phyloP scores from a whole-genome alignment of 2,797 vertebrate species.

The Rhinatrema bivittatum region DNA sequence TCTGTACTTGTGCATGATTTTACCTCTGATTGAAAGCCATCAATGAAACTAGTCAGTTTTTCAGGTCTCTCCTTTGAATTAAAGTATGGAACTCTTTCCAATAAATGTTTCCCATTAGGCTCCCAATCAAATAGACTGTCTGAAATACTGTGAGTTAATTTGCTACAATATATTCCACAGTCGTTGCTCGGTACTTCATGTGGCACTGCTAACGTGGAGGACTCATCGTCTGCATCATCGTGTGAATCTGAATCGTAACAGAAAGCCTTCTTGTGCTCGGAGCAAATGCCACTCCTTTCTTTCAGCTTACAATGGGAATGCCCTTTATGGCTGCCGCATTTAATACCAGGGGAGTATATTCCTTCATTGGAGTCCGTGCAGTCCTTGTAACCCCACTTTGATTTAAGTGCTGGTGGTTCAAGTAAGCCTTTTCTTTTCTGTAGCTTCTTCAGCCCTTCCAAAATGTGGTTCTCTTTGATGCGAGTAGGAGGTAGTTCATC shows the following conservation, averaged over 20 bases:
- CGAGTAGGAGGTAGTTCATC: constrained; percentile 76
- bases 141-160: constrained; percentile 75
- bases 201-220: constrained; percentile 46
- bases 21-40: constrained; percentile 58
- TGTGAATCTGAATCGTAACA: constrained; percentile 69
- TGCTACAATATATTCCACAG: constrained; percentile 48
- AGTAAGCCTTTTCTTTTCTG: constrained; percentile 68
- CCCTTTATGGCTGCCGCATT: constrained; percentile 59
- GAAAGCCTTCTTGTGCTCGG: constrained; percentile 49
- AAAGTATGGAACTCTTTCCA: constrained; percentile 42
- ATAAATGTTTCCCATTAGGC: constrained; percentile 35
- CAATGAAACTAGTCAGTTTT: constrained; percentile 68
- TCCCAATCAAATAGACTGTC: constrained; percentile 81
- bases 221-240: constrained; percentile 68
- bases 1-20: constrained; percentile 45
- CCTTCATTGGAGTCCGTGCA: constrained; percentile 95
- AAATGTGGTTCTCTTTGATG: constrained; percentile 81
- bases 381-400: constrained; percentile 82
- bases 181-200: constrained; percentile 60
- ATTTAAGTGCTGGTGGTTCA: constrained; percentile 65
- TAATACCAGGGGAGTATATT: constrained; percentile 85
- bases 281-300: constrained; percentile 29
- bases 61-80: constrained; percentile 70
- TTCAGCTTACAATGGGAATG: constrained; percentile 34
- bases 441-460: constrained; percentile 78